A percentile compares a stretch with the other conserved stretches of the same genome.
Evolutionary conservation across 2,797 vertebrate genomes (phyloP).

Genomic region (Triplophysa bombifrons): DNA sequence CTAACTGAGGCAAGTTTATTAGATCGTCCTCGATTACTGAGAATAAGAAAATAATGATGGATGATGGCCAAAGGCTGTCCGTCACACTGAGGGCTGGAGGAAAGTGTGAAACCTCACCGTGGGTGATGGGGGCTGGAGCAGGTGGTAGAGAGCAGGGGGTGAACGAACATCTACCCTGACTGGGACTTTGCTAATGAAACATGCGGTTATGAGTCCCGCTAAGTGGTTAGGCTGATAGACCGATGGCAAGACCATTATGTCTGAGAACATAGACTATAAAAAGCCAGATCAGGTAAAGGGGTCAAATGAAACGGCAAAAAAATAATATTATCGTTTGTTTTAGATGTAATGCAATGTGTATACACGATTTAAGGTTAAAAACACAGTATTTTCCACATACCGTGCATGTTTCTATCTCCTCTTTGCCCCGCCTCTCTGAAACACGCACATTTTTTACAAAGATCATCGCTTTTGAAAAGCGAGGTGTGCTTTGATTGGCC

Average conservation of each 20-base stretch:
- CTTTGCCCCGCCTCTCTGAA: no score
- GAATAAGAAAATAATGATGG: constrained; percentile 2
- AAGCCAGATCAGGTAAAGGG: not conserved
- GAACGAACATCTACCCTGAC: constrained; percentile 34
- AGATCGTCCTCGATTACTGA: not conserved
- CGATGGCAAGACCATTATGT: not conserved
- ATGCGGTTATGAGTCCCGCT: constrained; percentile 31
- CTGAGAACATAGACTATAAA: constrained; percentile 3
- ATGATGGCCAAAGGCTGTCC: not conserved
- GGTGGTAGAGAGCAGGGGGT: constrained; percentile 43
- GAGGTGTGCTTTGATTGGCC: no score
- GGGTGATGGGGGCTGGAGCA: constrained; percentile 21
- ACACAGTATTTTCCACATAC: no score
- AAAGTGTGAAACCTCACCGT: constrained; percentile 9
- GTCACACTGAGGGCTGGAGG: not conserved
- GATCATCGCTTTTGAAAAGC: no score
- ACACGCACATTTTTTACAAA: no score
- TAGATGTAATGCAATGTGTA: no score
- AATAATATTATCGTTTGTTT: no score
- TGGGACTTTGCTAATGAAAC: constrained; percentile 34
- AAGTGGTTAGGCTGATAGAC: constrained; percentile 42
- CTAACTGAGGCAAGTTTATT: not conserved
- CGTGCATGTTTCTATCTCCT: no score
- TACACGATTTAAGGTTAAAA: no score
- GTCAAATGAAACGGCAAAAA: no score